Conservation (phyloP, 2,888 invertebrate species). For the Trichogramma dendrolimi region DNA sequence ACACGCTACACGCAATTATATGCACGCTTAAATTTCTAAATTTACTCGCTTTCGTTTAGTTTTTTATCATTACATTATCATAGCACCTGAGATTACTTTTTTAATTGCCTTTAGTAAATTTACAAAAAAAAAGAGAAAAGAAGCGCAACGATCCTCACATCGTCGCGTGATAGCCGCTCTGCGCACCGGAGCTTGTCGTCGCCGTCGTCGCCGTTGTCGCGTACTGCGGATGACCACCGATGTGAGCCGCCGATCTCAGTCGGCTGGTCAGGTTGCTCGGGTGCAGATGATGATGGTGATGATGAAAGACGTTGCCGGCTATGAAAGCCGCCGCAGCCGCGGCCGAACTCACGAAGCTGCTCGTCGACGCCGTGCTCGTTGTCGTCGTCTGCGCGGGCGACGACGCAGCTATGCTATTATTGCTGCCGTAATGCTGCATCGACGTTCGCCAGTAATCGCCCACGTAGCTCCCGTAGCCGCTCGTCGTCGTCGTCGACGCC, state of each 20-base stretch:
- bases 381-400: conserved; percentile 32
- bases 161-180: conserved; percentile 38
- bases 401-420: neutral
- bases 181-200: conserved; percentile 43
- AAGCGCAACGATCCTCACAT: too few species aligned
- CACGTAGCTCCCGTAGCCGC: conserved; percentile 40
- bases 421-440: conserved; percentile 39
- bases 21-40: too few species aligned
- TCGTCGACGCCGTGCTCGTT: conserved; percentile 41
- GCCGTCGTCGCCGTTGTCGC: conserved; percentile 42
- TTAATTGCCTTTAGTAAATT: too few species aligned
- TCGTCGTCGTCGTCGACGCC: conserved; percentile 25
- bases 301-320: conserved; percentile 40
- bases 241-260: conserved; percentile 36
- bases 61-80: too few species aligned
- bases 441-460: conserved; percentile 45
- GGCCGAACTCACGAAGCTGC: conserved; percentile 34
- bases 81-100: too few species aligned
- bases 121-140: too few species aligned
- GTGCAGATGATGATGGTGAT: conserved; percentile 24
- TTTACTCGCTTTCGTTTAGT: too few species aligned
- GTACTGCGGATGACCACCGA: conserved; percentile 11
- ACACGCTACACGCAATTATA: too few species aligned
- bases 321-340: conserved; percentile 39
- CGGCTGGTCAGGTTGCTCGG: conserved; percentile 39